Base-by-base conservation (phyloP, 1,140 invertebrate species). In the Drosophila tropicalis region DNA sequence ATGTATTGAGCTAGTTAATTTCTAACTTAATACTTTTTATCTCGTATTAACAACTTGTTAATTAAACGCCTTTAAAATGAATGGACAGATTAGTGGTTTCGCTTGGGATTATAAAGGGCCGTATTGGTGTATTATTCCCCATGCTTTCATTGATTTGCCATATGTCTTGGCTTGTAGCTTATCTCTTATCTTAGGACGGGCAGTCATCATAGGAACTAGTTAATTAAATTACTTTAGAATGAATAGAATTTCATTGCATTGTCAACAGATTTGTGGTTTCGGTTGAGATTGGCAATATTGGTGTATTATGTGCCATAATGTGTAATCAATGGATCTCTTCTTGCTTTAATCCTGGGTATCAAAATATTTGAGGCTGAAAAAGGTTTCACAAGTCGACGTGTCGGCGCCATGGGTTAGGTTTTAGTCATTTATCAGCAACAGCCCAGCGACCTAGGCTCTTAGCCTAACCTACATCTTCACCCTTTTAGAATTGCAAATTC, bases 361-460 rank as follows among this genome's bases (percentile, higher is more conserved):
- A 55, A 54, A 65, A 41, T 39, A 32, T 75, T 4, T 44, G 56
- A n/a, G 32, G 29, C 63, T 5, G 29, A 29, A 44, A 67, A 75
- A 64, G 78, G 47, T 66, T 56, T 41, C 32, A 63, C 15, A 39
- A 44, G 54, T 57, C 44, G 44, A 51, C 44, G 63, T 39, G 65
- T 57, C 65, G 56, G 13, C 55, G 29, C 44, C 77, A 67, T 62
- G 67, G 82, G 65, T 79, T 82, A 71, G 55, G 15, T 51, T 66
- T 64, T 68, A 62, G 76, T 76, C 82, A 85, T 85, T 85, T 86
- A 79, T 85, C 56, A 79, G 40, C 62, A 51, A 61, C 65, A 55
- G 39, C 39, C 36, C 5, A 40, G 40, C 62, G 44, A 58, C 36
- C 61, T 51, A 44, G 54, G 54, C 60, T 5, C 29, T 4, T 25